A percentile compares a stretch with the other conserved stretches of the same genome.
Conservation (phyloP, 1,140 invertebrate species). For the Hormaphis cornu region DNA sequence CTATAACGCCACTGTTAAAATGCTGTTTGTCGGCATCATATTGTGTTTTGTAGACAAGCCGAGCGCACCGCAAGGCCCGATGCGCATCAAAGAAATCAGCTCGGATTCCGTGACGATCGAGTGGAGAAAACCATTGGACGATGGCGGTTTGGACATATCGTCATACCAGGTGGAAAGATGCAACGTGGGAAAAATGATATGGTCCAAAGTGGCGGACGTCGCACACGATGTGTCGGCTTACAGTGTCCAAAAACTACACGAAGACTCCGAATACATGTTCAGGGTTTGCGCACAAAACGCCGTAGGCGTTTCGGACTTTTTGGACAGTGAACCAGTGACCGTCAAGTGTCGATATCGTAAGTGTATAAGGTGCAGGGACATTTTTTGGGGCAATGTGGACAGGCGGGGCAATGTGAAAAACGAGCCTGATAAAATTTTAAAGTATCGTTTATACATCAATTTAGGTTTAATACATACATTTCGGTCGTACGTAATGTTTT, state of each 20-base stretch:
- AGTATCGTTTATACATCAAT: too few species aligned
- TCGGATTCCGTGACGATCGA: conserved; percentile 61
- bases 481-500: too few species aligned
- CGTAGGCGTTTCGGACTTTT: conserved; percentile 63
- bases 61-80: conserved; percentile 64
- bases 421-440: too few species aligned
- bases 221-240: conserved; percentile 59
- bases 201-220: conserved; percentile 68
- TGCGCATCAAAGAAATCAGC: conserved; percentile 62
- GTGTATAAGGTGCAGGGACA: conserved; percentile 28
- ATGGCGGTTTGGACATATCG: conserved; percentile 67
- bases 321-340: conserved; percentile 58
- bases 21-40: not conserved
- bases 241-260: conserved; percentile 63
- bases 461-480: too few species aligned
- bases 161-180: conserved; percentile 75
- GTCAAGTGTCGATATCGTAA: conserved; percentile 54
- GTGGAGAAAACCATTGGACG: conserved; percentile 72
- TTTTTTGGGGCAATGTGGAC: not conserved
- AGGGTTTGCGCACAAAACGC: conserved; percentile 72
- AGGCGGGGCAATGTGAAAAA: not conserved
- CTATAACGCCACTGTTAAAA: not conserved
- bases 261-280: conserved; percentile 74
- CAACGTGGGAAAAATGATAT: conserved; percentile 55
- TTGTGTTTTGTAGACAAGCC: conserved; percentile 60